Percentiles rank a stretch among this genome's conserved stretches.
Conservation (phyloP, 2,113 vertebrate genomes). For the Phylloscopus trochilus region DNA sequence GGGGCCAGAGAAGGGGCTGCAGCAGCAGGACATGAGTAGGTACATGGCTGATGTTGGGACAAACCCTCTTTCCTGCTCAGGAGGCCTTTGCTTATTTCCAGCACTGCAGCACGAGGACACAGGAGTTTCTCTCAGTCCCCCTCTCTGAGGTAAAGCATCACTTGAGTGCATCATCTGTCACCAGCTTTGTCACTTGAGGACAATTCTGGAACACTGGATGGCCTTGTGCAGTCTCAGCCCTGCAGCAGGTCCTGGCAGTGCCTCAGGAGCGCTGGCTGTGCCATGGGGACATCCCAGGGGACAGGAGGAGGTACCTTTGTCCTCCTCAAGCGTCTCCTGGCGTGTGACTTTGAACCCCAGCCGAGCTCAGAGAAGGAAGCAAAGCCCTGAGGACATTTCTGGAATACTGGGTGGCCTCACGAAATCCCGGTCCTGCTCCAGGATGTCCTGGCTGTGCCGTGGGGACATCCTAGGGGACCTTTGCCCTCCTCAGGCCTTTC, state of each 20-base stretch:
- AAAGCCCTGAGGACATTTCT: constrained; percentile 7
- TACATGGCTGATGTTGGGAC: not conserved
- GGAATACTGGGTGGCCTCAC: not conserved
- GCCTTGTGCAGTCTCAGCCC: fast-evolving
- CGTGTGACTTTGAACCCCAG: not conserved
- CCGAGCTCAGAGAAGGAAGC: not conserved
- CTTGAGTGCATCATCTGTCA: not conserved
- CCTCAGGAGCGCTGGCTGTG: not conserved
- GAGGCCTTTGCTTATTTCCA: not conserved
- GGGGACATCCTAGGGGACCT: not conserved
- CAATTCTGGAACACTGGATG: fast-evolving
- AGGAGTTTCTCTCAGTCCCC: fast-evolving
- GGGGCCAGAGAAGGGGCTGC: too few relatives aligned
- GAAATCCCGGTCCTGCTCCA: not conserved
- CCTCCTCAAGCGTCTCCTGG: not conserved
- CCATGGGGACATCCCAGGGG: not conserved
- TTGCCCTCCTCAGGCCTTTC: not conserved
- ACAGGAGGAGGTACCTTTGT: fast-evolving
- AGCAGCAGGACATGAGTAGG: not conserved
- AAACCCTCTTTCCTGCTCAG: not conserved
- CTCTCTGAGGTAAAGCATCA: not conserved
- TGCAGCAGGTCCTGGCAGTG: fast-evolving
- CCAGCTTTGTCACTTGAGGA: not conserved
- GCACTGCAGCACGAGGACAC: not conserved
- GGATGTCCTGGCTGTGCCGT: not conserved